Conservation (phyloP, 2,113 vertebrate species). For the Crotalus viridis region DNA sequence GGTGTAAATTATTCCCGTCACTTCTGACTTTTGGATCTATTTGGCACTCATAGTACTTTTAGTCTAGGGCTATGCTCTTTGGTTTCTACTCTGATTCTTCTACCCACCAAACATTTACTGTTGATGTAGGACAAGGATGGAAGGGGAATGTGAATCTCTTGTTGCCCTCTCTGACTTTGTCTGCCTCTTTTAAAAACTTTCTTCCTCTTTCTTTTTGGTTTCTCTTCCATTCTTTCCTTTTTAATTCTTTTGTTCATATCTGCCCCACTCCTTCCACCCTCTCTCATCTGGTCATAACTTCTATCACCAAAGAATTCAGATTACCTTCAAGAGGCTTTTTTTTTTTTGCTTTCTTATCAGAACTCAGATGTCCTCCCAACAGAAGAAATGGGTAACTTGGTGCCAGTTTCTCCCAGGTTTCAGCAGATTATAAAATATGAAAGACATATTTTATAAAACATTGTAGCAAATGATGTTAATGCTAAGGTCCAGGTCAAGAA, state of each 20-base stretch:
- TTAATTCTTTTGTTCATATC: not conserved
- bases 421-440: not conserved
- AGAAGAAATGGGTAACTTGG: not conserved
- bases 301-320: not conserved
- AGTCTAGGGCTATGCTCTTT: not conserved
- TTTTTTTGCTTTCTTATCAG: not conserved
- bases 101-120: not conserved
- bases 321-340: not conserved
- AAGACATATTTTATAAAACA: no score
- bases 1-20: not conserved
- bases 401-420: not conserved
- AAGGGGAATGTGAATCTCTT: no score
- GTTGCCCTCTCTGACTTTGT: not conserved
- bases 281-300: not conserved
- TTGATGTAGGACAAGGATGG: not conserved
- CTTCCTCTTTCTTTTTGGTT: not conserved
- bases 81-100: not conserved
- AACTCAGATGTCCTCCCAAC: not conserved
- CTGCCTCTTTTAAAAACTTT: not conserved
- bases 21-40: not conserved
- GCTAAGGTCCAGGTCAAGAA: no score
- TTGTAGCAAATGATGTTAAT: no score
- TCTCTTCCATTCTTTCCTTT: not conserved
- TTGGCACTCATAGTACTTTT: no score
- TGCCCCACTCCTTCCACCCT: not conserved